phyloP scores from a whole-genome alignment of 2,888 invertebrate species.

The Ochropleura leucogaster region DNA sequence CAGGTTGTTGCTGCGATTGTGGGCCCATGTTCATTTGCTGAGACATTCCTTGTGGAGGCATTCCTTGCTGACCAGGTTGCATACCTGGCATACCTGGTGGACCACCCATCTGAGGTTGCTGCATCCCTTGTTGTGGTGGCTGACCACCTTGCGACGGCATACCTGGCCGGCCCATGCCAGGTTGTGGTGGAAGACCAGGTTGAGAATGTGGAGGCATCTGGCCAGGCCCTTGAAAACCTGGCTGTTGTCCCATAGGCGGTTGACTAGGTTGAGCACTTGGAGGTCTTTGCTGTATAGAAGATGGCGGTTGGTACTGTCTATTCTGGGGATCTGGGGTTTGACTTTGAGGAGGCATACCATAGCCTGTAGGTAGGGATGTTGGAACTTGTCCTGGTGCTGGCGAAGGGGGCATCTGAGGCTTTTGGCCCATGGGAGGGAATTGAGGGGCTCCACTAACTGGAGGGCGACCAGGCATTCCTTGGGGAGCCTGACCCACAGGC shows the following conservation, averaged over 20 bases:
- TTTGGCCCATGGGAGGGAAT: constrained; percentile 72
- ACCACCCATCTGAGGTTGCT: constrained; percentile 61
- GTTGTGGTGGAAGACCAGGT: constrained; percentile 62
- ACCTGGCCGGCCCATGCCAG: constrained; percentile 64
- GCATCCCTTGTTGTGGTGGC: constrained; percentile 64
- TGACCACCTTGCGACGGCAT: constrained; percentile 71
- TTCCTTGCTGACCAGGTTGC: constrained; percentile 60
- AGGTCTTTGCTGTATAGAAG: constrained; percentile 68
- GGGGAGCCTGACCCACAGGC: constrained; percentile 69
- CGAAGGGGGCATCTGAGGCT: constrained; percentile 73
- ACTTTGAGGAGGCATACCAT: constrained; percentile 69
- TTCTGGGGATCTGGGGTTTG: constrained; percentile 60
- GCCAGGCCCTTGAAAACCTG: constrained; percentile 62
- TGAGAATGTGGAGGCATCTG: constrained; percentile 73
- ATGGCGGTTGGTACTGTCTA: constrained; percentile 65
- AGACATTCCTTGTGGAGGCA: constrained; percentile 65
- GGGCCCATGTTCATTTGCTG: constrained; percentile 62
- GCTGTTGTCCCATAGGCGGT: constrained; percentile 64
- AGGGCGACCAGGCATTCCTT: constrained; percentile 67
- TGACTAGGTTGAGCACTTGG: constrained; percentile 74
- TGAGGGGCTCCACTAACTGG: constrained; percentile 73
- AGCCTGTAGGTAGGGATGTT: constrained; percentile 61
- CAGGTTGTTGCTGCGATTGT: constrained; percentile 58
- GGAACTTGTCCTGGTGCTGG: constrained; percentile 72
- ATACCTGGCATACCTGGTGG: constrained; percentile 39